Evolutionary conservation across 1,140 invertebrate genomes (phyloP).

Genomic region (Brachionus sp.): DNA sequence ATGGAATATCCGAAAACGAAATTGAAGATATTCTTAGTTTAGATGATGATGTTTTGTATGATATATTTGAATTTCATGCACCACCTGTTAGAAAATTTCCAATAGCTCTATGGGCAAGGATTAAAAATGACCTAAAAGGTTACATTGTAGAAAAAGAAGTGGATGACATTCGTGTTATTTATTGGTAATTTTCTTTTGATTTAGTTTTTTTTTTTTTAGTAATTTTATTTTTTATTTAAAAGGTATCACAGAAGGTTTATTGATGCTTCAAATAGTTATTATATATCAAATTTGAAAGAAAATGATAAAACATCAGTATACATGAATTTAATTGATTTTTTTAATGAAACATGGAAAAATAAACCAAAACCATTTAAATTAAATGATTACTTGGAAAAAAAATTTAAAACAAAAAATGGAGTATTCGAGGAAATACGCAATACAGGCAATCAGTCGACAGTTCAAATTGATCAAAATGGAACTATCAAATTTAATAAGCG

Average conservation of each 20-base stretch:
- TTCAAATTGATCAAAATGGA: background rate
- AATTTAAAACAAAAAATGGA: background rate
- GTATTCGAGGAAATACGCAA: background rate
- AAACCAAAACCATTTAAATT: constrained; percentile 26
- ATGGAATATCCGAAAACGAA: constrained; percentile 54
- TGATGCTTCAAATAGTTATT: constrained; percentile 25
- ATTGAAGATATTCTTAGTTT: constrained; percentile 54
- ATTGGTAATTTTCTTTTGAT: background rate
- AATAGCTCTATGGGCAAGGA: constrained; percentile 66
- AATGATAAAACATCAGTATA: background rate
- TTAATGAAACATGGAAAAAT: constrained; percentile 44
- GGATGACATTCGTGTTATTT: constrained; percentile 56
- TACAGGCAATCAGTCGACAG: background rate
- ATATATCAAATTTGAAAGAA: background rate
- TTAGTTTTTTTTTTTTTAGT: background rate
- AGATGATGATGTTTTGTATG: constrained; percentile 55
- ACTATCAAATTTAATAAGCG: constrained; percentile 30
- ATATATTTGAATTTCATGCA: constrained; percentile 49
- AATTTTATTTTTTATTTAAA: background rate
- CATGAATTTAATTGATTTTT: constrained; percentile 33
- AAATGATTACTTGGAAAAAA: background rate
- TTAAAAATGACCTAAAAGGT: constrained; percentile 66
- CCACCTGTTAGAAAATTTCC: constrained; percentile 50
- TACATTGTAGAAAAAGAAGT: constrained; percentile 66
- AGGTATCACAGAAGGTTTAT: constrained; percentile 45